Conservation (phyloP, 1,140 invertebrate genomes). For the Apis cerana region DNA sequence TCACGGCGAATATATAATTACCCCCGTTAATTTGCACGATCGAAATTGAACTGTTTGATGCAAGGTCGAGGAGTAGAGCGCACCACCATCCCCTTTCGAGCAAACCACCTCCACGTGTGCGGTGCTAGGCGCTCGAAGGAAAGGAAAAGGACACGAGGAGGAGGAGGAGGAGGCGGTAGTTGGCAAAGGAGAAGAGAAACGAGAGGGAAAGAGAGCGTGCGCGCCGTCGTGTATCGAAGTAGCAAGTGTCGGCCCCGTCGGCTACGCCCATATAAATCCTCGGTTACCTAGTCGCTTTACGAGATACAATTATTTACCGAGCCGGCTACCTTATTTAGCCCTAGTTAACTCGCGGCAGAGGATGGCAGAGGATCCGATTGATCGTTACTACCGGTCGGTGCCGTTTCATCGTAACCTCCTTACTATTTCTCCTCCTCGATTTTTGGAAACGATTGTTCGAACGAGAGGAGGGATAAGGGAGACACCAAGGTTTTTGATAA, state of each 20-base stretch:
- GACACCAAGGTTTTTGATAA: too few species aligned
- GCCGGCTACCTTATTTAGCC: constrained; percentile 72
- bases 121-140: constrained; percentile 12
- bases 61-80: constrained; percentile 20
- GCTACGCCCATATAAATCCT: constrained; percentile 76
- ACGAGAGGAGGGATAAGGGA: too few species aligned
- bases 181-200: not conserved
- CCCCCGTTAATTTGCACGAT: constrained; percentile 59
- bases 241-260: constrained; percentile 73
- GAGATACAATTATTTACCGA: constrained; percentile 77
- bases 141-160: constrained; percentile 47
- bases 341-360: constrained; percentile 67
- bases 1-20: constrained; percentile 52
- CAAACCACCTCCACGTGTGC: constrained; percentile 54
- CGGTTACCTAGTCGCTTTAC: constrained; percentile 72
- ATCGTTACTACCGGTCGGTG: constrained; percentile 44
- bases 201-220: constrained; percentile 33
- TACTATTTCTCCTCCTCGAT: not conserved
- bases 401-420: not conserved
- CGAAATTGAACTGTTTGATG: constrained; percentile 45
- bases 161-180: not conserved
- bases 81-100: constrained; percentile 7
- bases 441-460: too few species aligned
- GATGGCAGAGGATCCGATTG: constrained; percentile 60
- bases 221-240: constrained; percentile 65